phyloP scores from a whole-genome alignment of 2,888 invertebrate genomes.

The Lochmaea crataegi region DNA sequence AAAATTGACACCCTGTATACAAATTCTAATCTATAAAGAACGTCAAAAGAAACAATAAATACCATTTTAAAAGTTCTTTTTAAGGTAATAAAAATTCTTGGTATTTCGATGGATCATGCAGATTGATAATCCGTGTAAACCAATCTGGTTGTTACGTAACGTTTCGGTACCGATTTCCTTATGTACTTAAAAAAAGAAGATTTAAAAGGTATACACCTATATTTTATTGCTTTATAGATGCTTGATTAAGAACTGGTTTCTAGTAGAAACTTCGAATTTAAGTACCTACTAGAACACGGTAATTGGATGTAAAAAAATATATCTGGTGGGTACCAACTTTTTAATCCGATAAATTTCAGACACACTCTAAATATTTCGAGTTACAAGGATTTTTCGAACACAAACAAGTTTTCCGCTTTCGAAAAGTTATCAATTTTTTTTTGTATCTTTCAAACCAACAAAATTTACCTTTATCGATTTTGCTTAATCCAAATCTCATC shows the following conservation, averaged over 20 bases:
- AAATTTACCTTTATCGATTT: no score
- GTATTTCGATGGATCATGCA: constrained; percentile 31
- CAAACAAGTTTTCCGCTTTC: no score
- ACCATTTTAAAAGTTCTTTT: constrained; percentile 15
- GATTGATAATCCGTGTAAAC: constrained; percentile 33
- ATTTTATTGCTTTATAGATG: constrained; percentile 49
- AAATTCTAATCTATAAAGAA: constrained; percentile 20
- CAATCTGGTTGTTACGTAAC: constrained; percentile 32
- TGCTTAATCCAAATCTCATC: no score
- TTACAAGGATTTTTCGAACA: no score
- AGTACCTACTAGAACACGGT: constrained; percentile 28
- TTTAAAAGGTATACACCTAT: constrained; percentile 31
- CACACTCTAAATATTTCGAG: no score
- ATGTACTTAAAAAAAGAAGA: constrained; percentile 21
- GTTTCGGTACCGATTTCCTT: constrained; percentile 32
- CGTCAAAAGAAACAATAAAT: constrained; percentile 26
- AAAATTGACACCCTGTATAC: no score
- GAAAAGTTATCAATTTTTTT: no score
- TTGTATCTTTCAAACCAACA: no score
- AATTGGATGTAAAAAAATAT: constrained; percentile 29
- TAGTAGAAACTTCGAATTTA: constrained; percentile 22
- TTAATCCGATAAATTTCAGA: no score
- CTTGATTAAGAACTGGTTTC: constrained; percentile 58
- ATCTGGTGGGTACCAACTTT: background rate
- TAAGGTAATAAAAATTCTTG: constrained; percentile 32